Evolutionary conservation across 2,888 invertebrate species (phyloP).

Genomic region (Sminthurides aquaticus): DNA sequence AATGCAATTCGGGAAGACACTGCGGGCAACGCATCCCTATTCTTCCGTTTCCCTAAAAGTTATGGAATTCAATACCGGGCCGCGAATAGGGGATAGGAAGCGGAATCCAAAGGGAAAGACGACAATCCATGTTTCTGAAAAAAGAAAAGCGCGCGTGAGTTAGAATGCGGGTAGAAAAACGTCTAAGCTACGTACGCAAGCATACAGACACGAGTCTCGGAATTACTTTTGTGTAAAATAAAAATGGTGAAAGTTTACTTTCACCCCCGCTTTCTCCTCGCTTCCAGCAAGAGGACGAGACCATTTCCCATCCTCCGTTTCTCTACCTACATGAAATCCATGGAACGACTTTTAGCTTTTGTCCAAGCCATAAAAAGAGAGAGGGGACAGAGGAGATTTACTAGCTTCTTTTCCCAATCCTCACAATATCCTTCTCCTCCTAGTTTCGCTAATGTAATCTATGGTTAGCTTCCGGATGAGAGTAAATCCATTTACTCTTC

Average conservation of each 20-base stretch:
- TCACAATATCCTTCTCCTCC: background rate
- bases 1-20: background rate
- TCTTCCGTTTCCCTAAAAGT: background rate
- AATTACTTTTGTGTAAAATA: background rate
- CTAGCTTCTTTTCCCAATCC: background rate
- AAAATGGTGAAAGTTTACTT: background rate
- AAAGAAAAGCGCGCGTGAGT: too few species aligned
- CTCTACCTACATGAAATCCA: too few species aligned
- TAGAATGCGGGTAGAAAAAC: too few species aligned
- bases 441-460: background rate
- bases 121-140: too few species aligned
- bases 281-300: too few species aligned
- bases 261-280: too few species aligned
- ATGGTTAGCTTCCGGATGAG: background rate
- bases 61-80: background rate
- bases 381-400: background rate
- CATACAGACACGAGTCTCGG: too few species aligned
- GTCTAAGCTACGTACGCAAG: too few species aligned
- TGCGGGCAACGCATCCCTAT: too few species aligned
- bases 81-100: too few species aligned
- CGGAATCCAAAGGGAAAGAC: too few species aligned
- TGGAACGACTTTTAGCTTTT: background rate
- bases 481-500: background rate
- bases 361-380: background rate
- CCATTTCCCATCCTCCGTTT: too few species aligned